Evolutionary conservation across 2,797 vertebrate species (phyloP).

Genomic region (Tokudaia muenninki): DNA sequence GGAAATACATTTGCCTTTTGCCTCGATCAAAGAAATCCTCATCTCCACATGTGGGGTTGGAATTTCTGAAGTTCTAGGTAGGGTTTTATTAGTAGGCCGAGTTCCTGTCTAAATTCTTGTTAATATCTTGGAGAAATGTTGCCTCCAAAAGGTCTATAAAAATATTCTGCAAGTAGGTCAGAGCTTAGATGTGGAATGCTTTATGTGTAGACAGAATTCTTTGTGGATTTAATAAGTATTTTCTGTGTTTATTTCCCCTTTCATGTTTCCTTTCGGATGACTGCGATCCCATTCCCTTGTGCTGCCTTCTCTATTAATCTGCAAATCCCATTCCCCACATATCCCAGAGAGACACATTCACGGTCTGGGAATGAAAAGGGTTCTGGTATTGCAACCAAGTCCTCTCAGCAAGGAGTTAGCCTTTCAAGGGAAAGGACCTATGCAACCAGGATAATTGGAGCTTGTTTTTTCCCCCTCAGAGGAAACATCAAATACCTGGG

Average conservation of each 20-base stretch:
- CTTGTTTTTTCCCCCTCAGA: not conserved
- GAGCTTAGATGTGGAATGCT: not conserved
- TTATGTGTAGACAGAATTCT: not conserved
- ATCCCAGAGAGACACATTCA: not conserved
- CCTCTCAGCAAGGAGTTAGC: not conserved
- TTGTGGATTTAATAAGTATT: not conserved
- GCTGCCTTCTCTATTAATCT: not conserved
- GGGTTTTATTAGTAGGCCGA: not conserved
- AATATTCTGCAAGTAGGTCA: constrained; percentile 3
- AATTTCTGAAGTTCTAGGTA: not conserved
- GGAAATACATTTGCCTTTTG: not conserved
- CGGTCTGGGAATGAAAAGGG: not conserved
- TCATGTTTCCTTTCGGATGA: not conserved
- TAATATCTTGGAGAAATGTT: constrained; percentile 26
- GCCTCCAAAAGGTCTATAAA: not conserved
- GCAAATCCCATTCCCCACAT: not conserved
- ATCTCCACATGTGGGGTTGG: not conserved
- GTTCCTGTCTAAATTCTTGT: not conserved
- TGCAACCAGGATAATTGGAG: not conserved
- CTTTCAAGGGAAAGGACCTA: not conserved
- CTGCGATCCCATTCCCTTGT: not conserved
- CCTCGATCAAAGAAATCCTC: not conserved
- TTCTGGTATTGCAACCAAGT: not conserved
- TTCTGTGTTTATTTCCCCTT: not conserved
- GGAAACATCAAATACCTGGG: not conserved